A percentile compares a stretch with the other conserved stretches of the same genome.
Evolutionary conservation across 2,797 vertebrate genomes (phyloP).

Genomic region (Ptychobarbus kaznakovi): DNA sequence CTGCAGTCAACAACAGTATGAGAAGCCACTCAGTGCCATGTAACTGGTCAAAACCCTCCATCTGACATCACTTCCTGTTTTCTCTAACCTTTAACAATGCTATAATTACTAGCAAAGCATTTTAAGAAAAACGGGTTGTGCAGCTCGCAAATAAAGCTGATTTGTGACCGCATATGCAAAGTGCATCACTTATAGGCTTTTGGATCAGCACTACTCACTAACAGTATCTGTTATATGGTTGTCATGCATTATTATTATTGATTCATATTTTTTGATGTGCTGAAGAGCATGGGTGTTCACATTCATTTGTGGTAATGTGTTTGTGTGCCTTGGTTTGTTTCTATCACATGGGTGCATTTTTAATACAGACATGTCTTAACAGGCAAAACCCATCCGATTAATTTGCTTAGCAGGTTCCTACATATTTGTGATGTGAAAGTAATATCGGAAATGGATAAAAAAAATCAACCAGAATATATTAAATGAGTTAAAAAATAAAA

Average conservation of each 20-base stretch:
- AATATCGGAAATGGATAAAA: not conserved
- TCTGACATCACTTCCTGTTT: conserved; percentile 10
- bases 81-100: conserved; percentile 17
- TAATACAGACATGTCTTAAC: not conserved
- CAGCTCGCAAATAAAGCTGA: conserved; percentile 51
- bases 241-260: conserved; percentile 76
- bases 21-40: conserved; percentile 37
- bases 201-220: conserved; percentile 74
- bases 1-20: not conserved
- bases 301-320: conserved; percentile 80
- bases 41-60: not conserved
- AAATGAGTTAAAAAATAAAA: not conserved
- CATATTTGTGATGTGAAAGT: not conserved
- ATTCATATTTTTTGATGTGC: conserved; percentile 60
- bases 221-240: conserved; percentile 74
- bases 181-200: conserved; percentile 67
- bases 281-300: conserved; percentile 59
- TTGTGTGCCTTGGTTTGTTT: conserved; percentile 86
- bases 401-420: not conserved
- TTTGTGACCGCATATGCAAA: conserved; percentile 61
- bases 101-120: conserved; percentile 72
- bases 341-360: conserved; percentile 41
- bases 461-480: not conserved
- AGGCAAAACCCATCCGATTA: not conserved
- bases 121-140: conserved; percentile 63